A percentile compares a stretch with the other conserved stretches of the same genome.
phyloP scores from a whole-genome alignment of 2,113 vertebrate genomes.

The Podarcis muralis region DNA sequence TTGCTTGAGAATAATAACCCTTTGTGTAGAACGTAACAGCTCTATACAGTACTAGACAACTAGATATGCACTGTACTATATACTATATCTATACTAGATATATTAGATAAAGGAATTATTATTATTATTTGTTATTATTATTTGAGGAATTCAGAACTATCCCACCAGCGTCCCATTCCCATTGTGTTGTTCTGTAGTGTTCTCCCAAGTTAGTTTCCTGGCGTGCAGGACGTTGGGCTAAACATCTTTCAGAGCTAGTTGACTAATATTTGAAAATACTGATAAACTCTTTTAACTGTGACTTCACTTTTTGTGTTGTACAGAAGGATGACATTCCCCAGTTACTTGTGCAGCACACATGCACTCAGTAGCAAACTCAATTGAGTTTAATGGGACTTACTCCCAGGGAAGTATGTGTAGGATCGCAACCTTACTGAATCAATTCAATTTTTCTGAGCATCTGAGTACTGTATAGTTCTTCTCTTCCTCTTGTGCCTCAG shows the following conservation, averaged over 20 bases:
- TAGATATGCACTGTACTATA: too few species aligned
- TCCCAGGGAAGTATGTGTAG: not conserved
- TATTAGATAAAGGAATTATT: too few species aligned
- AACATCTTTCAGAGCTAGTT: not conserved
- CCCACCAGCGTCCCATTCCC: too few species aligned
- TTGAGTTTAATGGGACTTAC: not conserved
- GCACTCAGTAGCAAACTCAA: not conserved
- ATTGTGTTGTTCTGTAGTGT: too few species aligned
- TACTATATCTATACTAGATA: too few species aligned
- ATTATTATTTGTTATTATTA: not conserved
- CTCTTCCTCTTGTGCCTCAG: not conserved
- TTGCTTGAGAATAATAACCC: not conserved
- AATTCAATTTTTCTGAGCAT: not conserved
- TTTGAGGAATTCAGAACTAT: too few species aligned
- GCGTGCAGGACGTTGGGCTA: not conserved
- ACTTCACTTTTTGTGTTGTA: not conserved
- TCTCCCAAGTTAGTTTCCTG: too few species aligned
- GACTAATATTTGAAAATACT: conserved; percentile 1
- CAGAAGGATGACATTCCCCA: not conserved
- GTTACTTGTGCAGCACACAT: not conserved
- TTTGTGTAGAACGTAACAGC: not conserved
- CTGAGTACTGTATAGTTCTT: not conserved
- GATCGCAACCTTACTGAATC: not conserved
- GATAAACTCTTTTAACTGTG: not conserved
- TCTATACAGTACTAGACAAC: too few species aligned